These are phyloP conservation scores for Tetramorium bicarinatum DNA, from an alignment of 2,888 invertebrate genomes.

Conservation along the genomic window DNA sequence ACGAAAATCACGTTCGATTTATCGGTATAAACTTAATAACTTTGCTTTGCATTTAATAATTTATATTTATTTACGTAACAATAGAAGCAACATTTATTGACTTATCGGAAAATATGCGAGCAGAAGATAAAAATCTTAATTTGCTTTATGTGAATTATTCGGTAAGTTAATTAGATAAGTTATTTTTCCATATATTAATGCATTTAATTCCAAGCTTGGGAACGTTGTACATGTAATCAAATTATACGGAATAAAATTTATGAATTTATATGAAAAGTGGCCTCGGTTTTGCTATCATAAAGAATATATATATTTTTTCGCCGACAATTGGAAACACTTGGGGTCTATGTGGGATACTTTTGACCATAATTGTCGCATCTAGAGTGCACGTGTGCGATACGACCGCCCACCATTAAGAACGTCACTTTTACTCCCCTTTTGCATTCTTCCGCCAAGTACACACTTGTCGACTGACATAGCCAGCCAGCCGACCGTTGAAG, in stretches of 20 bases:
- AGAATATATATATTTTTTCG: neutral
- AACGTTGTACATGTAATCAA: neutral
- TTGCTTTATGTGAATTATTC: neutral
- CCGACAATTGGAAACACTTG: neutral
- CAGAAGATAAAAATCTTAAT: conserved; percentile 25
- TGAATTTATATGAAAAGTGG: neutral
- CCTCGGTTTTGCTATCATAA: conserved; percentile 13
- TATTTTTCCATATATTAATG: neutral
- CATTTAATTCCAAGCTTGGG: neutral
- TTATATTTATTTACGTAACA: conserved; percentile 33
- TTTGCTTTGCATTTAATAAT: conserved; percentile 41
- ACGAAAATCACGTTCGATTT: conserved; percentile 37
- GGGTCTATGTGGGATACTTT: neutral
- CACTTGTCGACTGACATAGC: conserved; percentile 22
- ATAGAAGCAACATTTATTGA: conserved; percentile 23
- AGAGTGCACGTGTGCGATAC: neutral
- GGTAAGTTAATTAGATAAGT: conserved; percentile 1
- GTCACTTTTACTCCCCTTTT: conserved; percentile 12
- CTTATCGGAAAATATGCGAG: neutral
- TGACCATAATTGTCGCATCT: neutral
- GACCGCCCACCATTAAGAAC: neutral
- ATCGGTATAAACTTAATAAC: conserved; percentile 31
- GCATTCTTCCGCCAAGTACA: conserved; percentile 42
- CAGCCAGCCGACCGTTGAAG: conserved; percentile 23
- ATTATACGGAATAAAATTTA: neutral